Evolutionary conservation across 2,888 invertebrate genomes (phyloP), one percentile per base, ranked within the genome.

Genomic region (Danaus chrysippus): DNA sequence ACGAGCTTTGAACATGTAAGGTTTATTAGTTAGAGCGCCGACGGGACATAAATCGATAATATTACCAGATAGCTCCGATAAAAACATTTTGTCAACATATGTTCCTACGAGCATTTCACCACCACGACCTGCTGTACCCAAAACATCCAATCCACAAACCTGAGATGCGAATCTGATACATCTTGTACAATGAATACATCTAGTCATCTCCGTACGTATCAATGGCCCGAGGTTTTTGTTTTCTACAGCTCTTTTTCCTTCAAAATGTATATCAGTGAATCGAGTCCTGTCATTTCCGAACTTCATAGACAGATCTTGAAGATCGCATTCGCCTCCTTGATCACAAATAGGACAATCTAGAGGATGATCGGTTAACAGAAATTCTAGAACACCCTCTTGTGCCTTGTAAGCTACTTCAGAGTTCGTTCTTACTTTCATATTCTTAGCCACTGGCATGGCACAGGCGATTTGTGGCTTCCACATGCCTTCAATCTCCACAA

Each of bases 321-420:
- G 92, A 86, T 97, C 97, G 74, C 97, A 97, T 84, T 97, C 97
- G 0, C 97, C 97, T 23, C 97, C 97, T 88, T 99, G 99, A 86
- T 99, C 99, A 86, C 99, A 99, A 84, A 99, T 99, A 5, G 99
- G 99, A 81, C 99, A 99, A 91, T 99, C 99, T 52, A 99, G 89
- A 0, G 99, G 99, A 89, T 99, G 99, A 77, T 99, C 99, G 64
- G 98, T 94, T 19, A 99, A 91, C 61, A 99, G 87, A 81, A 99
- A 99, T 86, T 99, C 99, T 96, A 99, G 97, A 10, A 99, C 98
- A 61, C 97, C 69, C 75, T 93, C 93, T 66, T 93, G 92, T 0
- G 93, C 93, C 79, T 92, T 79, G 43, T 92, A 91, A 0, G 97
- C 96, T 86, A 96, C 89, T 67, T 95, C 95, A 0, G 99, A 98